A percentile compares a stretch with the other conserved stretches of the same genome.
phyloP scores from a whole-genome alignment of 2,797 vertebrate genomes.

The Calcarius lapponicus region DNA sequence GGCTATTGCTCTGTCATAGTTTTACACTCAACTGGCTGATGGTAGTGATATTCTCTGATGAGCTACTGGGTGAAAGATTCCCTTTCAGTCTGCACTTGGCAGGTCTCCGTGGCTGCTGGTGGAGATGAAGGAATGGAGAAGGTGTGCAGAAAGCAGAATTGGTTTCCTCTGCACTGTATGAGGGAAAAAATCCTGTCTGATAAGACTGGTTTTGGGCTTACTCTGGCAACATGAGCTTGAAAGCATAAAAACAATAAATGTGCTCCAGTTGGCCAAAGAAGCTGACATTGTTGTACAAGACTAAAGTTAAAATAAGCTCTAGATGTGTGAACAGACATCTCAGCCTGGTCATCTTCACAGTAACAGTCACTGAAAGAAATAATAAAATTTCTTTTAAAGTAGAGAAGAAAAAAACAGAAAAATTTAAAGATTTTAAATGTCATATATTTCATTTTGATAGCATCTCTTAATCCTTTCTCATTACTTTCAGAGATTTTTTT shows the following conservation, averaged over 20 bases:
- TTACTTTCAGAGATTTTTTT: not conserved
- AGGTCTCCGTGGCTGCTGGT: not conserved
- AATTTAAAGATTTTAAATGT: not conserved
- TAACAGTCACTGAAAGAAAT: not conserved
- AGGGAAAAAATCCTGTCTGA: not conserved
- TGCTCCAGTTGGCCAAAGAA: not conserved
- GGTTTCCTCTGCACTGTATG: not conserved
- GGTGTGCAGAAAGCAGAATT: not conserved
- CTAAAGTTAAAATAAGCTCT: not conserved
- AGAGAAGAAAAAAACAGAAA: not conserved
- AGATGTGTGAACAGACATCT: not conserved
- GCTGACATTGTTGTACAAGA: not conserved
- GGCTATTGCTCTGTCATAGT: not conserved
- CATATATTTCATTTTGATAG: not conserved
- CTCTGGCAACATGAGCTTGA: not conserved
- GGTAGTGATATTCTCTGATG: not conserved
- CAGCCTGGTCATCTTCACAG: not conserved
- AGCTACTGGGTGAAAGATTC: not conserved
- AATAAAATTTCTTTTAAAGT: not conserved
- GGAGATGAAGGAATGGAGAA: not conserved
- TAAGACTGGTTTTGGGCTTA: not conserved
- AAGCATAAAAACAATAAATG: not conserved
- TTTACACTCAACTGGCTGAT: not conserved
- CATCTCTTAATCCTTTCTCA: not conserved
- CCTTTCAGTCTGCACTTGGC: not conserved